Percentiles rank a stretch among this genome's conserved stretches.
These are phyloP conservation scores for Phyllostomus discolor DNA, from an alignment of 2,113 vertebrate genomes.

Conservation along the genomic window DNA sequence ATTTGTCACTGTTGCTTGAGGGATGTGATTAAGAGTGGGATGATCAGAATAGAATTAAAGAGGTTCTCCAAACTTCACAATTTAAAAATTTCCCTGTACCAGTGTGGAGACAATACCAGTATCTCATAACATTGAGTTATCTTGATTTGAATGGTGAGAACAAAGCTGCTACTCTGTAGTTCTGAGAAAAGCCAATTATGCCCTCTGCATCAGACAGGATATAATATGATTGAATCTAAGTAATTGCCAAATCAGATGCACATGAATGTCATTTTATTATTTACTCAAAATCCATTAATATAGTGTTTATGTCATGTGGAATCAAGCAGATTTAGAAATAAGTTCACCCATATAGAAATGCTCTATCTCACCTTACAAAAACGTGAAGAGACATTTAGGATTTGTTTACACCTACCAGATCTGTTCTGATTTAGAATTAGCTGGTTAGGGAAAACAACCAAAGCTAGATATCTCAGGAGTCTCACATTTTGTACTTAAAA, in stretches of 20 bases:
- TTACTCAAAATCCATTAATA: slow-evolving; percentile 49
- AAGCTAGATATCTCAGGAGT: neutral
- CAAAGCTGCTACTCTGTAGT: slow-evolving; percentile 55
- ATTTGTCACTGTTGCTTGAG: slow-evolving; percentile 10
- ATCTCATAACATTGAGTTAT: slow-evolving; percentile 51
- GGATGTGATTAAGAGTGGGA: slow-evolving; percentile 16
- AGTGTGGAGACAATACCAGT: slow-evolving; percentile 53
- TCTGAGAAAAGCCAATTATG: slow-evolving; percentile 70
- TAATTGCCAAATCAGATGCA: slow-evolving; percentile 63
- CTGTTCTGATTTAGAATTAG: slow-evolving; percentile 38
- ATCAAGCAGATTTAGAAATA: slow-evolving; percentile 32
- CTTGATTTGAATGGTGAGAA: slow-evolving; percentile 50
- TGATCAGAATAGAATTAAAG: slow-evolving; percentile 47
- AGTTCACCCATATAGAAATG: slow-evolving; percentile 2
- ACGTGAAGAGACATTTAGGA: neutral
- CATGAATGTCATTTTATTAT: slow-evolving; percentile 59
- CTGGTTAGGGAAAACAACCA: slow-evolving; percentile 28
- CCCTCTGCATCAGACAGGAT: slow-evolving; percentile 44
- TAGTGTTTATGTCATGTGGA: slow-evolving; percentile 28
- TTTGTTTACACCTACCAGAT: neutral
- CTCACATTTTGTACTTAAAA: neutral
- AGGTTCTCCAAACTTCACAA: slow-evolving; percentile 40
- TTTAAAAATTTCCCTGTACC: slow-evolving; percentile 46
- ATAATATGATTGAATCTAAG: slow-evolving; percentile 41
- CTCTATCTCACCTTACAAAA: slow-evolving; percentile 28